Percentiles rank a stretch among this genome's conserved stretches.
Evolutionary conservation across 2,888 invertebrate species (phyloP).

Genomic region (Thymelicus lineola): DNA sequence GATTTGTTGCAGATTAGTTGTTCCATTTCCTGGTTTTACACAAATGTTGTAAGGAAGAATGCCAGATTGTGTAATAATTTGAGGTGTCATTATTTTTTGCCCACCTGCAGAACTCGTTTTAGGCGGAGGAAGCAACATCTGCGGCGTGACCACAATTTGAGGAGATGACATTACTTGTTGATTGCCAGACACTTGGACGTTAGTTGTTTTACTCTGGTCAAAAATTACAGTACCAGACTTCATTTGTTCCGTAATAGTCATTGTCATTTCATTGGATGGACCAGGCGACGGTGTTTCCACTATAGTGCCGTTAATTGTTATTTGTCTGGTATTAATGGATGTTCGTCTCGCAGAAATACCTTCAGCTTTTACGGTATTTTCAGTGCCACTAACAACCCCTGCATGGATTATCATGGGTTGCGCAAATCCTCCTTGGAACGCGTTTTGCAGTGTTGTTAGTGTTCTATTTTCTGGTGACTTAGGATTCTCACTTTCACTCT

Average conservation of each 20-base stretch:
- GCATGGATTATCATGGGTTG: slow-evolving; percentile 81
- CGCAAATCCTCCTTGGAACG: slow-evolving; percentile 80
- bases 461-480: slow-evolving; percentile 83
- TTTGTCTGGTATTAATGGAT: slow-evolving; percentile 81
- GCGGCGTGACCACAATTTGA: slow-evolving; percentile 81
- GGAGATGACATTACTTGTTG: slow-evolving; percentile 79
- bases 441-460: slow-evolving; percentile 78
- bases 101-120: slow-evolving; percentile 71
- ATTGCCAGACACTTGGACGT: slow-evolving; percentile 76
- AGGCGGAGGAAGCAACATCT: slow-evolving; percentile 78
- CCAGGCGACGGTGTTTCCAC: slow-evolving; percentile 83
- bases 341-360: slow-evolving; percentile 78
- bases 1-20: slow-evolving; percentile 74
- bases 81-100: slow-evolving; percentile 75
- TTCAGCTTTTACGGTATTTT: slow-evolving; percentile 79
- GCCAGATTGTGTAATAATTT: slow-evolving; percentile 77
- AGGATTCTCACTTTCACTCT: slow-evolving; percentile 91
- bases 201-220: slow-evolving; percentile 77
- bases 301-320: slow-evolving; percentile 82
- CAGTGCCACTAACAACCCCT: slow-evolving; percentile 75
- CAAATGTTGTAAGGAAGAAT: slow-evolving; percentile 80
- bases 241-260: slow-evolving; percentile 81
- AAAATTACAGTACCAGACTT: slow-evolving; percentile 79
- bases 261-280: slow-evolving; percentile 79
- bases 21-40: slow-evolving; percentile 75